A percentile compares a stretch with the other conserved stretches of the same genome.
Conservation (phyloP, 2,113 vertebrate genomes). For the Lagenorhynchus albirostris region DNA sequence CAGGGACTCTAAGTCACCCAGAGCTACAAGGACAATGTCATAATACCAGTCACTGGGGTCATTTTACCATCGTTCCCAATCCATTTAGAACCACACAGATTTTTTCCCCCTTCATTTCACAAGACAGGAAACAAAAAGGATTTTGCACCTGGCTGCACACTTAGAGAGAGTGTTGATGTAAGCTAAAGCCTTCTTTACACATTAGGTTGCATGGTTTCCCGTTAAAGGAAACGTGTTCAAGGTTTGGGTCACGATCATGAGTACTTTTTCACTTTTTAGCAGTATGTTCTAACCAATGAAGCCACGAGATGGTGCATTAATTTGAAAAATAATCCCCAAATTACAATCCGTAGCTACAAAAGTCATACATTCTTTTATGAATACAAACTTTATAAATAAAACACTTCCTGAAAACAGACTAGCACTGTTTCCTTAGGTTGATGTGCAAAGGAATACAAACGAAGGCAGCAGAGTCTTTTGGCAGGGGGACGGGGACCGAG, state of each 20-base stretch:
- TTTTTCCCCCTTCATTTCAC: background rate
- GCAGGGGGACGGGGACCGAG: background rate
- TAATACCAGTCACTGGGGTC: background rate
- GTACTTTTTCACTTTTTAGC: background rate
- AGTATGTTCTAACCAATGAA: background rate
- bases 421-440: background rate
- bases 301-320: background rate
- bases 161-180: background rate
- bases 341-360: background rate
- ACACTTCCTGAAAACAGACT: background rate
- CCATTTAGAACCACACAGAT: background rate
- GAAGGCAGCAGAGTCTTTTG: background rate
- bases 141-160: background rate
- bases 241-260: background rate
- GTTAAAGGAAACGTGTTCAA: background rate
- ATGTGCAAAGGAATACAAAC: background rate
- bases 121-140: background rate
- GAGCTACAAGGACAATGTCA: background rate
- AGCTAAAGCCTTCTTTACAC: background rate
- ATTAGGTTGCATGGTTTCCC: background rate
- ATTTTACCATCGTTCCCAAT: background rate
- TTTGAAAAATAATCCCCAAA: background rate
- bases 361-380: background rate
- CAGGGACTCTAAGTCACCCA: background rate
- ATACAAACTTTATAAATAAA: background rate